Evolutionary conservation across 2,113 vertebrate genomes (phyloP).

Genomic region (Leptobrachium ailaonicum): DNA sequence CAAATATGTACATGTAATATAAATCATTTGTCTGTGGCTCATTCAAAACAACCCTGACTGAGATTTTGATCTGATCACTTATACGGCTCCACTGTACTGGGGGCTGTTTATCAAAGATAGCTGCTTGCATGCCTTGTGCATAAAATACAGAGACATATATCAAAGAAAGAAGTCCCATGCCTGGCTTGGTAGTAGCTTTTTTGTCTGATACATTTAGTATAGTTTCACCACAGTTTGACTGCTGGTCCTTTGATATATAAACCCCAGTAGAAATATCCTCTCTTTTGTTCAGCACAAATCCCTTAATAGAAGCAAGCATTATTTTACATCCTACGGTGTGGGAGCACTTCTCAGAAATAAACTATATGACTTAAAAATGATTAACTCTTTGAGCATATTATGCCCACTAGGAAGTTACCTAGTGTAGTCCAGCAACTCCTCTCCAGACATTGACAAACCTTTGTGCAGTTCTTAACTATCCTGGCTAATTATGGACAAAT

Average conservation of each 20-base stretch:
- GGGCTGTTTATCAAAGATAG: constrained; percentile 5
- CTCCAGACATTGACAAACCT: too few relatives aligned
- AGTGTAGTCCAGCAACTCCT: not conserved
- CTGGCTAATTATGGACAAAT: too few relatives aligned
- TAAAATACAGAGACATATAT: not conserved
- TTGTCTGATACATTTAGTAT: not conserved
- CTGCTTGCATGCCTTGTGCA: not conserved
- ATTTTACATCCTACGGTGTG: not conserved
- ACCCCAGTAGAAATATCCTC: not conserved
- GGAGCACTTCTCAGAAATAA: not conserved
- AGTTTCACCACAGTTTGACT: not conserved
- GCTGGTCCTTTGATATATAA: not conserved
- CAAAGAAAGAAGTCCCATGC: not conserved
- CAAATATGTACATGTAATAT: not conserved
- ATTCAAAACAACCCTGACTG: not conserved
- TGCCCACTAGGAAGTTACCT: not conserved
- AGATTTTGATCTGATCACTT: constrained; percentile 1
- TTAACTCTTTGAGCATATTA: not conserved
- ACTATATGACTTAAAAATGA: not conserved
- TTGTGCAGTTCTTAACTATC: too few relatives aligned
- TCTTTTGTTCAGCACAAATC: not conserved
- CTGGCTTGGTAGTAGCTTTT: not conserved
- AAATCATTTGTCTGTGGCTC: not conserved
- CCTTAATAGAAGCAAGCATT: not conserved
- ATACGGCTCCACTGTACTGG: not conserved